Conservation (phyloP, 1,140 invertebrate genomes). For the Camponotus floridanus region DNA sequence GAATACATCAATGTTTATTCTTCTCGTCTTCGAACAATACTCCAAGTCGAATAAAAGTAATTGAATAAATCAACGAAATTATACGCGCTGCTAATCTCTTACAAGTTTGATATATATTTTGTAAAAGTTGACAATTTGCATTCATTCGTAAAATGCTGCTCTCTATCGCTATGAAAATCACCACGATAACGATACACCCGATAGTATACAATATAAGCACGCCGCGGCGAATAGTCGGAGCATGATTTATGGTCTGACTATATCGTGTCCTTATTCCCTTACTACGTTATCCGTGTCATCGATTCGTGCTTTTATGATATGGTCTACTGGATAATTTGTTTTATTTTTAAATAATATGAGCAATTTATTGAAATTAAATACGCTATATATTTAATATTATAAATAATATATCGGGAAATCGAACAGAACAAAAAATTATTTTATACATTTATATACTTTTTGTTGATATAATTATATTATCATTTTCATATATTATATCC, state of each 20-base stretch:
- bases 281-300: constrained; percentile 50
- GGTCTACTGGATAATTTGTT: constrained; percentile 6
- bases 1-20: not conserved
- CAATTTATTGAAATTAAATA: not conserved
- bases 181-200: constrained; percentile 63
- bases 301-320: constrained; percentile 22
- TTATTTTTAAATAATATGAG: not conserved
- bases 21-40: not conserved
- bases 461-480: not conserved
- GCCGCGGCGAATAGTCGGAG: constrained; percentile 40
- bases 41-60: not conserved
- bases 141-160: constrained; percentile 56
- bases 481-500: not conserved
- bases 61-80: constrained; percentile 6
- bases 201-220: constrained; percentile 30
- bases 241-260: constrained; percentile 59
- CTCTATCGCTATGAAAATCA: constrained; percentile 54
- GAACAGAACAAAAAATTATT: not conserved
- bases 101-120: constrained; percentile 43
- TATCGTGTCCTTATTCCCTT: constrained; percentile 63
- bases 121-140: constrained; percentile 52
- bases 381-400: not conserved
- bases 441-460: not conserved
- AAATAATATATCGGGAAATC: not conserved
- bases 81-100: not conserved